Base-by-base conservation (phyloP, 2,113 vertebrate species). In the Spea multiplicata region DNA sequence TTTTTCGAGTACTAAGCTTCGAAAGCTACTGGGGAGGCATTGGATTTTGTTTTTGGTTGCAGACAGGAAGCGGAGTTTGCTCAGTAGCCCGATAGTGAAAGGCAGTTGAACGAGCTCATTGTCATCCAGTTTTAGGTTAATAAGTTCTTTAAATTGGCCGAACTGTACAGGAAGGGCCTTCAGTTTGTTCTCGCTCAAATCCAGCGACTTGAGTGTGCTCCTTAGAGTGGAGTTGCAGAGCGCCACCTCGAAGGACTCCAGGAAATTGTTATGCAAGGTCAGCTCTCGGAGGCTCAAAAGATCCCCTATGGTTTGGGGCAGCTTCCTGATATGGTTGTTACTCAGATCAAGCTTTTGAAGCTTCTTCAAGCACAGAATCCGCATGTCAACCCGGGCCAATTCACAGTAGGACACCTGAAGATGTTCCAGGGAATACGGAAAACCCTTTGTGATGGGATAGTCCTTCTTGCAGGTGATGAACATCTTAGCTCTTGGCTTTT, bases 351-450 rank as follows among this genome's bases (percentile, higher is more conserved):
- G 91, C 62, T 91, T 95, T 9, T 90, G 90, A n/a, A 99, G 94
- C 62, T 87, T 92, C 92, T 87, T 93, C 57, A 99, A 90, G 4
- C 89, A 91, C 44, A 99, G 92, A 89, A 99, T 93, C 0, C 96
- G 89, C 84, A 82, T 92, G 89, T 99, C 97, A 13, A 99, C 78
- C 0, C 93, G 90, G 4, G 94, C 90, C 6, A 99, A 93, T 16
- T 91, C 94, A 88, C 97, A 99, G 83, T 96, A 96, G 0, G 97
- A 99, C 81, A 96, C 88, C 81, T 98, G 96, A 82, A 99, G 96
- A 64, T 96, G 94, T 81, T 98, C 95, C 75, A 99, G 88, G 44
- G 94, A 95, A 82, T 90, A 93, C 0, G 97, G 97, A 74, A 99
- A 99, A 88, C 80, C 94, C 75, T 91, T 96, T 61, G 93, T 94